Evolutionary conservation across 2,888 invertebrate genomes (phyloP).

Genomic region (Sphecodes monilicornis): DNA sequence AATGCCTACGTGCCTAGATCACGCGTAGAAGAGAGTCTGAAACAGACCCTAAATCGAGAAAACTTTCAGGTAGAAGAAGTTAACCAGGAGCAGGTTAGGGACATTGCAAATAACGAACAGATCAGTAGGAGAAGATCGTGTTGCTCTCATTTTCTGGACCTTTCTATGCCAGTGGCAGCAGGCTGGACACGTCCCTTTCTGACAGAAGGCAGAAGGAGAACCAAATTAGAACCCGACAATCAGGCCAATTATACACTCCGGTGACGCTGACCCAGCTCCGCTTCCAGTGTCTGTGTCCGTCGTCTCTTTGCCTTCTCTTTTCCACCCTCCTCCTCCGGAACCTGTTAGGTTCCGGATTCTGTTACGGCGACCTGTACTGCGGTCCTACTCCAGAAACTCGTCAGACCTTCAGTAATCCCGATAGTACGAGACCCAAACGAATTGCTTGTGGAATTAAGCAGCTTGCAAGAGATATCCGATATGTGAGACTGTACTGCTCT

Average conservation of each 20-base stretch:
- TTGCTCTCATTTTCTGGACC: constrained; percentile 66
- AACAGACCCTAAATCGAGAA: not conserved
- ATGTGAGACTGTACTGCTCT: constrained; percentile 53
- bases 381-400: constrained; percentile 81
- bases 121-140: constrained; percentile 65
- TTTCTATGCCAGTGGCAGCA: constrained; percentile 54
- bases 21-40: not conserved
- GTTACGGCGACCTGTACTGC: constrained; percentile 66
- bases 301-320: constrained; percentile 73
- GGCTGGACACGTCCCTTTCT: constrained; percentile 71
- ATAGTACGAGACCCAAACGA: constrained; percentile 79
- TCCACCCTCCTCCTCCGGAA: constrained; percentile 61
- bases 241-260: constrained; percentile 84
- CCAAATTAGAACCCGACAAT: constrained; percentile 84
- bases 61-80: constrained; percentile 26
- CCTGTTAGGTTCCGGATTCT: constrained; percentile 63
- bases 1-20: not conserved
- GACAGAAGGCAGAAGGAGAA: constrained; percentile 78
- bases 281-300: constrained; percentile 71
- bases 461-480: constrained; percentile 74
- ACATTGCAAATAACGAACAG: constrained; percentile 75
- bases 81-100: constrained; percentile 39
- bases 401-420: constrained; percentile 82
- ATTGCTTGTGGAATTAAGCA: constrained; percentile 81
- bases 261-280: constrained; percentile 82